Evolutionary conservation across 2,797 vertebrate species (phyloP), one percentile per base, ranked within the genome.

Genomic region (Rhinichthys osculus): DNA sequence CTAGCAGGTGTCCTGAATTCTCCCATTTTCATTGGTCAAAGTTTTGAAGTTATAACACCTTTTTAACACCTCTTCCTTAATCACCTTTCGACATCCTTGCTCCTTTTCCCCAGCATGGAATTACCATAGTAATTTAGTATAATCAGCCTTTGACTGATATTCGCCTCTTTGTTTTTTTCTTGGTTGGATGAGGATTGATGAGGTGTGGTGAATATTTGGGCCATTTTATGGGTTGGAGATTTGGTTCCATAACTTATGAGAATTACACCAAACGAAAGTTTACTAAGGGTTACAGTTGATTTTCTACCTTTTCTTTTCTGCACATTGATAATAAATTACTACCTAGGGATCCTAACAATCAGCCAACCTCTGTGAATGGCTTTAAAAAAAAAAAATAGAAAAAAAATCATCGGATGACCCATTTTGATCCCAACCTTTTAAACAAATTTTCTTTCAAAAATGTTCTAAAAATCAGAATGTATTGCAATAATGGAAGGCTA

Each of bases 131-230:
- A 33, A 76, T 21, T 76, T 27, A 33, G 72, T 52, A 33, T 52
- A 52, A 33, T 50, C n/a, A 30, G n/a, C n/a, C n/a, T 72, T 72
- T 44, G 33, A n/a, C 21, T 13, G 14, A 33, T 52, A 50, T 73
- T 47, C 71, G 16, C 40, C 3, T 27, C 0, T 73, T 11, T 73
- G 54, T 5, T 73, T 6, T 54, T 10, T 17, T 27, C 42, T 73
- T 73, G n/a, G 71, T n/a, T 78, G 11, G 35, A 78, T 78, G 52
- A 78, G 54, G 19, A 33, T 77, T 54, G 19, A 77, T 38, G 19
- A 38, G 74, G 35, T 77, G 50, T 13, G 33, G 9, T 77, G 33
- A 47, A 30, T 17, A n/a, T 35, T 77, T 27, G 10, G 19, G 9
- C 3, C 30, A 54, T 54, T 54, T 54, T 35, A 52, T 52, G 47